Evolutionary conservation across 2,888 invertebrate genomes (phyloP).

Genomic region (Nudaria mundana): DNA sequence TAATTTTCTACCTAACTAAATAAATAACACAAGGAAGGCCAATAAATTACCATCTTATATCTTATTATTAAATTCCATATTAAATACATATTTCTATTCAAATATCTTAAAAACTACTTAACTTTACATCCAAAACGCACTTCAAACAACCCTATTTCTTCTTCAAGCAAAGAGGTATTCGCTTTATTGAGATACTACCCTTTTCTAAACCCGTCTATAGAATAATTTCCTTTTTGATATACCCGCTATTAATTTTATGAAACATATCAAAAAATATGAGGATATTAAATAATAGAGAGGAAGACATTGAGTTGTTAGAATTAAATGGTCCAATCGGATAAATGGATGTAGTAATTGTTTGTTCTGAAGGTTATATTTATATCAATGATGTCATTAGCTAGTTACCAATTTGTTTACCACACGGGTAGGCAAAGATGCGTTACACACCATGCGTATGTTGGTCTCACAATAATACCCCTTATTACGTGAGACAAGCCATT

Average conservation of each 20-base stretch:
- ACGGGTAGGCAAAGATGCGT: too few relatives aligned
- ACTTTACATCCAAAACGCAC: slow-evolving; percentile 12
- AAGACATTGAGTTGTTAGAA: slow-evolving; percentile 7
- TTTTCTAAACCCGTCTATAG: too few relatives aligned
- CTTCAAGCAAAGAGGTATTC: slow-evolving; percentile 16
- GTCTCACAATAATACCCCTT: too few relatives aligned
- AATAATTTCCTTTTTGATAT: too few relatives aligned
- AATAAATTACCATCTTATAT: too few relatives aligned
- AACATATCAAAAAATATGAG: slow-evolving; percentile 4
- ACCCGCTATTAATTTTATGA: slow-evolving; percentile 1
- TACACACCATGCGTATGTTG: too few relatives aligned
- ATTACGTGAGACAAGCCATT: too few relatives aligned
- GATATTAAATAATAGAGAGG: not conserved
- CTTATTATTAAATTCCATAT: too few relatives aligned
- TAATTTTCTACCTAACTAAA: too few relatives aligned
- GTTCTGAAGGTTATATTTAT: not conserved
- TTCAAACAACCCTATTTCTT: slow-evolving; percentile 30
- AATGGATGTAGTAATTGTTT: slow-evolving; percentile 9
- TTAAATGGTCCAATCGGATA: slow-evolving; percentile 8
- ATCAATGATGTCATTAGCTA: not conserved
- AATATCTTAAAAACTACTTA: not conserved
- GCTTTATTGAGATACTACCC: slow-evolving; percentile 13
- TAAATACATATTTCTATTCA: too few relatives aligned
- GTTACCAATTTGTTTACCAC: not conserved
- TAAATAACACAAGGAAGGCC: too few relatives aligned